Evolutionary conservation across 2,113 vertebrate species (phyloP), one percentile per base, ranked within the genome.

Genomic region (Melanostigma gelatinosum): DNA sequence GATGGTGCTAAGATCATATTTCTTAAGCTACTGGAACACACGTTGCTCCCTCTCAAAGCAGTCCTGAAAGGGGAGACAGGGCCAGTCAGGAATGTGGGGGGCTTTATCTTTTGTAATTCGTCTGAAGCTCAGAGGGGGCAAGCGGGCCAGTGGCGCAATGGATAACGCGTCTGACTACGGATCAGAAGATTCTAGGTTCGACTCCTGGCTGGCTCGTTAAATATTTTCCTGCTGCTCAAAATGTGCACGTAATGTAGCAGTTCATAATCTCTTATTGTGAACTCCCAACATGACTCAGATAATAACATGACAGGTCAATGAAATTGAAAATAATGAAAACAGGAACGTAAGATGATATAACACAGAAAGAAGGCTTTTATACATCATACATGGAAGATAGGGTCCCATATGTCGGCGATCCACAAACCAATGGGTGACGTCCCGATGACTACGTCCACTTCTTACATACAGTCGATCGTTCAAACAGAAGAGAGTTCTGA

Each of bases 171-270:
- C 94, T 96, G 94, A 95, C 95, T 96, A 95, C 94, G 94, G 94
- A 95, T 96, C 95, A 96, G 95, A 96, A 95, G 95, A 96, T 96
- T 96, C 94, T 92, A 96, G 95, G 94, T 96, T 96, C 94, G 94
- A 96, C 95, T 96, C 95, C 95, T 96, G 95, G 95, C 95, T 96
- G 32, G 60, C 61, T 63, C 61, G 36, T n/a, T 1, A 0, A 0
- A 18, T 34, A 2, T 63, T 62, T 63, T 63, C 20, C 34, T 38
- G 34, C 34, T 63, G 9, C 18, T 20, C 24, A 15, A 32, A n/a
- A 44, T n/a, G 3, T 29, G 10, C 2, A 55, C 4, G 12, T 9
- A n/a, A 52, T 50, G 5, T 16, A 54, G 20, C 29, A 10, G 12
- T 24, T 15, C 6, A n/a, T 38, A 54, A 36, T 40, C 8, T 38